Base-by-base conservation (phyloP, 2,888 invertebrate species). In the Drosophila siamana region DNA sequence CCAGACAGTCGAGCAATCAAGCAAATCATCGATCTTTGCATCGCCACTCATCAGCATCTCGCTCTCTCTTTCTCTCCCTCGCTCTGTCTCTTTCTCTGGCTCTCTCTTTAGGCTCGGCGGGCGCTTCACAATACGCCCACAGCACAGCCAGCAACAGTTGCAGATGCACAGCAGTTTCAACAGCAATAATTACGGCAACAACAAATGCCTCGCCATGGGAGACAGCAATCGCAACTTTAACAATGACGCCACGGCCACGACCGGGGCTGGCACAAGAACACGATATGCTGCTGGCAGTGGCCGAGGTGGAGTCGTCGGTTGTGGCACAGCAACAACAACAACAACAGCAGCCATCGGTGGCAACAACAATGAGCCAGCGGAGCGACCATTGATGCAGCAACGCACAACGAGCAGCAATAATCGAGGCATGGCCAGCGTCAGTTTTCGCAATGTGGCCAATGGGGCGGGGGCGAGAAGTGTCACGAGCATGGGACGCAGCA, bases 91-190 rank as follows among this genome's bases (percentile, higher is more conserved):
- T 46, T 7, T 67, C 24, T 38, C 51, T n/a, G n/a, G 26, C 26
- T 9, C n/a, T 11, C 11, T 44, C 38, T 41, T 15, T 69, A 92
- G 92, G 47, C 82, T 92, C 64, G 92, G 92, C 38, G 92, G 92
- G 4, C 91, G 92, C 7, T 92, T 90, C 59, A 90, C 92, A 1
- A 90, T 92, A 64, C 90, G 92, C 48, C 92, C 92, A 7, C 92
- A 91, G 68, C 89, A 91, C 46, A 89, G 89, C 54, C 92, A 91
- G 64, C 91, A 91, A 60, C 91, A 91, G 74, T 76, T 91, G 72
- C 92, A 91, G 66, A 78, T 90, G 80, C 78, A 80, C 70, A 89
- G 80, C 72, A 90, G 80, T 56, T 86, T 87, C 38, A 57, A 2
- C 47, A 57, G 38, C 47, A 62, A 55, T 38, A 61, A 38, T 44